Evolutionary conservation across 2,888 invertebrate genomes (phyloP), one percentile per base, ranked within the genome.

Genomic region (Melanchra persicariae): DNA sequence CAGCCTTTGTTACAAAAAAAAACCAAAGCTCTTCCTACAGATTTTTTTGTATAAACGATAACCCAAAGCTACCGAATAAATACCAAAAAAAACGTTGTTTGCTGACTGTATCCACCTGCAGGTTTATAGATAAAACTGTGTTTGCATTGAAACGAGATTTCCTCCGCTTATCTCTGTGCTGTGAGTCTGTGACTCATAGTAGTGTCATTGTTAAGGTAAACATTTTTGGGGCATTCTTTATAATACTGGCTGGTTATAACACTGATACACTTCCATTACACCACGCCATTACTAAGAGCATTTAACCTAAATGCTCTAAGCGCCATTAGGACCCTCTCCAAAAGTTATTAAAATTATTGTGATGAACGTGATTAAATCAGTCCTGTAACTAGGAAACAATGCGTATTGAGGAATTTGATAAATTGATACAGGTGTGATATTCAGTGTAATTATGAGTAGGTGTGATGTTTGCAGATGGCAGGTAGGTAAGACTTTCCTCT

Each of bases 141-240:
- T 81, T 83, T 79, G 59, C 69, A 61, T 74, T 81, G 30, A 37
- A 67, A 63, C 34, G 57, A 78, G 78, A 81, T 83, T 83, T 82
- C 70, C 43, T 73, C 47, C 52, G 71, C 73, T 83, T 83, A 81
- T 81, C 84, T 77, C 59, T 49, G 24, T 34, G 40, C 58, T 65
- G 45, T 73, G 72, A 52, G 26, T 75, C 58, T 65, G 45, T 73
- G 72, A 52, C 22, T 75, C 75, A 66, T 57, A 49, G 15, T 34
- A 59, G 24, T 55, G 37, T 47, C 45, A 60, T 60, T 77, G 30
- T 49, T 43, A 40, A 55, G 22, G 37, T 43, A 52, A 49, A 59
- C n/a, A 52, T 45, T 1, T 65, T 78, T 65, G 24, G 55, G 19
- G 1, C 10, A 37, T 51, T 51, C 51, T 45, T 43, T 37, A 3